Evolutionary conservation across 1,140 invertebrate species (phyloP).

Genomic region (Zaprionus taronus): DNA sequence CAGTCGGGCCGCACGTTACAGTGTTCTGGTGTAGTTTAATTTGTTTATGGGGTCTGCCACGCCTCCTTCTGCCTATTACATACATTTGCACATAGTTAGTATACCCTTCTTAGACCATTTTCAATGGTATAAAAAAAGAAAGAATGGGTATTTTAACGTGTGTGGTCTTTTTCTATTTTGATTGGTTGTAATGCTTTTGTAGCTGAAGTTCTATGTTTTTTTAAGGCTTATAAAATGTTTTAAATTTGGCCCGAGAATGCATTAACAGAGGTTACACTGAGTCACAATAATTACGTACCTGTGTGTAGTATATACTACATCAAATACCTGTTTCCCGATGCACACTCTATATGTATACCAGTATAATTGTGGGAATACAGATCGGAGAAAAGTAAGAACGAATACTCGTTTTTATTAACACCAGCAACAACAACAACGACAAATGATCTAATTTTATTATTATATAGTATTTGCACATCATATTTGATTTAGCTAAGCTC

Average conservation of each 20-base stretch:
- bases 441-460: conserved; percentile 3
- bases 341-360: not conserved
- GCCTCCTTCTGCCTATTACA: no score
- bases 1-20: no score
- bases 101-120: no score
- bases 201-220: not conserved
- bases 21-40: no score
- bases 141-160: not conserved
- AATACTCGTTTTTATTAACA: not conserved
- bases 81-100: no score
- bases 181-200: not conserved
- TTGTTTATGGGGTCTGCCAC: no score
- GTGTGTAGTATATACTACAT: not conserved
- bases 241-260: not conserved
- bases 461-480: not conserved
- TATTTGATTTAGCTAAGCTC: not conserved
- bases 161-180: not conserved
- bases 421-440: not conserved
- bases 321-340: conserved; percentile 3
- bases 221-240: not conserved
- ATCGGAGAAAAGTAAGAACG: not conserved
- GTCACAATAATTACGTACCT: not conserved
- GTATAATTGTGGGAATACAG: not conserved
- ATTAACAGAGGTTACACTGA: not conserved
- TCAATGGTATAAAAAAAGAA: not conserved